Conservation (phyloP, 2,113 vertebrate genomes). For the Eretmochelys imbricata region DNA sequence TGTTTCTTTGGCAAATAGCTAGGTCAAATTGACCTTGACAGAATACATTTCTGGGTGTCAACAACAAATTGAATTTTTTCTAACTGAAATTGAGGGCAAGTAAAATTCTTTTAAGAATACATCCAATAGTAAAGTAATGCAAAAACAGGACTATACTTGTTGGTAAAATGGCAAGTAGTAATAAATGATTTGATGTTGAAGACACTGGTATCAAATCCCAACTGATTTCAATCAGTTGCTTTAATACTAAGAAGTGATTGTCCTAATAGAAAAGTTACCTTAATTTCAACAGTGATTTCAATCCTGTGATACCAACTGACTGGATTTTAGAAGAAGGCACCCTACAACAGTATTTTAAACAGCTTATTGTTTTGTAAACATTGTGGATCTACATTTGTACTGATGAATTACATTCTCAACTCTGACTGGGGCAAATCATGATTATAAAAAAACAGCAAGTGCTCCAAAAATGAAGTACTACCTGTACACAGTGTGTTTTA, state of each 20-base stretch:
- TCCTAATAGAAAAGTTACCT: constrained; percentile 11
- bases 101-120: constrained; percentile 7
- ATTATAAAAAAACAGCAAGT: constrained; percentile 68
- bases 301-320: neutral
- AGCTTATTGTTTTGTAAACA: constrained; percentile 37
- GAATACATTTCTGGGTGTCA: constrained; percentile 61
- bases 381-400: constrained; percentile 54
- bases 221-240: neutral
- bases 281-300: neutral
- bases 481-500: constrained; percentile 55
- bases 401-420: constrained; percentile 72
- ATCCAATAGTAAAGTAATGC: neutral
- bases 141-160: neutral
- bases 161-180: neutral
- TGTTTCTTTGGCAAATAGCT: constrained; percentile 66
- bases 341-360: constrained; percentile 26
- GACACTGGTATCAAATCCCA: neutral
- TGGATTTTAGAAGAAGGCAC: neutral
- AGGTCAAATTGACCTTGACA: constrained; percentile 47
- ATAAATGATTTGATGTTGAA: neutral
- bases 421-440: constrained; percentile 23
- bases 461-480: constrained; percentile 74
- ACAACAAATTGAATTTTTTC: constrained; percentile 29
- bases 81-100: constrained; percentile 43
- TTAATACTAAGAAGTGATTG: neutral